phyloP scores from a whole-genome alignment of 2,113 vertebrate genomes.

The Amblyopsis rosae region DNA sequence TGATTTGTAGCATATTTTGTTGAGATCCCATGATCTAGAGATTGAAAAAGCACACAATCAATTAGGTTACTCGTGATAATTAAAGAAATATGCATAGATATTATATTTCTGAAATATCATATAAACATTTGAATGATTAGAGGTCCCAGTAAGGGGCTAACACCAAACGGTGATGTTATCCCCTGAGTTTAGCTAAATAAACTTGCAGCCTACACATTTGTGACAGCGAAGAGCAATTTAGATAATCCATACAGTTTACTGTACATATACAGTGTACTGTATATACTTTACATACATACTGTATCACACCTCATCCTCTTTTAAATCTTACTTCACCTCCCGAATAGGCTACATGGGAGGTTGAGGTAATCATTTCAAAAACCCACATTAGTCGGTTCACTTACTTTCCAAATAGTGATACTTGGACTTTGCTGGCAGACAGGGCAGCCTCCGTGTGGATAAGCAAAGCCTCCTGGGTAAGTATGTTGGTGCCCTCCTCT shows the following conservation, averaged over 20 bases:
- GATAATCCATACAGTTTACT: no score
- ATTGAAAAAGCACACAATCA: conserved; percentile 15
- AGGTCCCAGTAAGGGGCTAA: no score
- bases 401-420: conserved; percentile 98
- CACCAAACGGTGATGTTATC: no score
- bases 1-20: conserved; percentile 99
- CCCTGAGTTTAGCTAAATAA: no score
- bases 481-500: conserved; percentile 85
- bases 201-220: no score
- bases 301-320: background rate
- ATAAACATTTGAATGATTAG: no score
- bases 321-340: background rate
- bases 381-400: conserved; percentile 47
- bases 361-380: background rate
- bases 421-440: conserved; percentile 95
- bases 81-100: background rate
- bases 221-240: no score
- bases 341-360: background rate
- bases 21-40: conserved; percentile 94
- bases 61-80: background rate
- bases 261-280: background rate
- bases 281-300: background rate
- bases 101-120: no score
- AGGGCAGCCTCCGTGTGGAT: conserved; percentile 93
- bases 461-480: conserved; percentile 89